Evolutionary conservation across 1,140 invertebrate species (phyloP).

Genomic region (Drosophila micromelanica): DNA sequence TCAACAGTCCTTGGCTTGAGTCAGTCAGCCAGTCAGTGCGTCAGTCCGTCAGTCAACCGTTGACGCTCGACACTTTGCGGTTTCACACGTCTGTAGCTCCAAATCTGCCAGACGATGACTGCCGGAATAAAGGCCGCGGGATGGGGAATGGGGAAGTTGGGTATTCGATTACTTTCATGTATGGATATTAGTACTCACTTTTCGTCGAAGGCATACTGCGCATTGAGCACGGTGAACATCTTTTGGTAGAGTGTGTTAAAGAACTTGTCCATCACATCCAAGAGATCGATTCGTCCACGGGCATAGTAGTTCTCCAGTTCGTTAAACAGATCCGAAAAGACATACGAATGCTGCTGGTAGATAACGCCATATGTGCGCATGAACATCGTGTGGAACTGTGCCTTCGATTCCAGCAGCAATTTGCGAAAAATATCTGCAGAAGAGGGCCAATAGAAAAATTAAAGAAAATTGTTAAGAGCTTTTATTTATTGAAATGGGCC

Average conservation of each 20-base stretch:
- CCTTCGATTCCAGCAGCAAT: constrained; percentile 92
- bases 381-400: constrained; percentile 97
- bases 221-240: constrained; percentile 98
- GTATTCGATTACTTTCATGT: constrained; percentile 25
- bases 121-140: not conserved
- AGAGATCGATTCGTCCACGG: constrained; percentile 92
- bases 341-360: constrained; percentile 96
- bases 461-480: constrained; percentile 34
- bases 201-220: constrained; percentile 94
- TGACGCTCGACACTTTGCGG: constrained; percentile 69
- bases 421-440: constrained; percentile 93
- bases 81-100: constrained; percentile 72
- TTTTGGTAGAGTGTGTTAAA: constrained; percentile 96
- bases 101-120: constrained; percentile 39
- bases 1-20: constrained; percentile 24
- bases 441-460: not conserved
- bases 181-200: constrained; percentile 87
- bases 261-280: constrained; percentile 95
- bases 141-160: not conserved
- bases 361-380: constrained; percentile 96
- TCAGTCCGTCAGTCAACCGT: constrained; percentile 31
- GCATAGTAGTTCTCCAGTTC: constrained; percentile 96
- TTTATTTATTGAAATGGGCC: constrained; percentile 39
- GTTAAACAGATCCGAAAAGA: constrained; percentile 96
- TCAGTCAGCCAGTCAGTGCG: constrained; percentile 35